These are phyloP conservation scores for Onthophagus sagittarius DNA, from an alignment of 2,888 invertebrate genomes.

Conservation along the genomic window DNA sequence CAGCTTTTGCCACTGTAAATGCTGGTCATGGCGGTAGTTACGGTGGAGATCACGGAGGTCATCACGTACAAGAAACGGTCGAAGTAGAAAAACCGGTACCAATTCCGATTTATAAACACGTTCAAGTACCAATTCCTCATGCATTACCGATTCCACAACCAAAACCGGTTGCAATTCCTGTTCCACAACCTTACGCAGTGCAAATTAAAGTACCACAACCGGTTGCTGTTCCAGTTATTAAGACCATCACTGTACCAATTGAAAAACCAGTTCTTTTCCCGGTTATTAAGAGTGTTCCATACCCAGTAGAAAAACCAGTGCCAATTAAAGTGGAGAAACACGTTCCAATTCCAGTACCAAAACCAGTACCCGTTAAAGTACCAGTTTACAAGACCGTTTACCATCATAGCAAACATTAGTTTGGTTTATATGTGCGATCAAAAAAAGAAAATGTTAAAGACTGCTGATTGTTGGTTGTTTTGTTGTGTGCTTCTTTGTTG, in stretches of 20 bases:
- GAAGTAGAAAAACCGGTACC: constrained; percentile 65
- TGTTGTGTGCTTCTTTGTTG: constrained; percentile 12
- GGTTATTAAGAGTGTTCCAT: constrained; percentile 62
- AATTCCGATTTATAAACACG: constrained; percentile 54
- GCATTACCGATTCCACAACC: constrained; percentile 61
- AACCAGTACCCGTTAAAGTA: constrained; percentile 67
- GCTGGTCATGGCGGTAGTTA: constrained; percentile 21
- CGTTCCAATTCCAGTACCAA: constrained; percentile 62
- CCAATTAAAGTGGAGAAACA: constrained; percentile 68
- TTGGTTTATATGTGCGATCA: neutral
- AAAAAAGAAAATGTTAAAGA: constrained; percentile 15
- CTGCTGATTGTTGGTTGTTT: constrained; percentile 14
- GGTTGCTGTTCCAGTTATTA: constrained; percentile 64
- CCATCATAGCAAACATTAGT: constrained; percentile 58
- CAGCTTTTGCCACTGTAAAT: constrained; percentile 17
- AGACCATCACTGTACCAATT: constrained; percentile 65
- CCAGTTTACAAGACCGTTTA: constrained; percentile 70
- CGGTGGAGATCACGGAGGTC: constrained; percentile 17
- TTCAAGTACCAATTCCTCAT: constrained; percentile 49
- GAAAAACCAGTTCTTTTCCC: constrained; percentile 71
- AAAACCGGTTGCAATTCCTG: constrained; percentile 64
- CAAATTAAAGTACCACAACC: constrained; percentile 66
- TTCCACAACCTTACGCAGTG: constrained; percentile 61
- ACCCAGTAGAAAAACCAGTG: constrained; percentile 64
- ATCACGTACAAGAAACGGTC: constrained; percentile 53